Conservation (phyloP, 2,888 invertebrate species). For the Hemithea aestivaria region DNA sequence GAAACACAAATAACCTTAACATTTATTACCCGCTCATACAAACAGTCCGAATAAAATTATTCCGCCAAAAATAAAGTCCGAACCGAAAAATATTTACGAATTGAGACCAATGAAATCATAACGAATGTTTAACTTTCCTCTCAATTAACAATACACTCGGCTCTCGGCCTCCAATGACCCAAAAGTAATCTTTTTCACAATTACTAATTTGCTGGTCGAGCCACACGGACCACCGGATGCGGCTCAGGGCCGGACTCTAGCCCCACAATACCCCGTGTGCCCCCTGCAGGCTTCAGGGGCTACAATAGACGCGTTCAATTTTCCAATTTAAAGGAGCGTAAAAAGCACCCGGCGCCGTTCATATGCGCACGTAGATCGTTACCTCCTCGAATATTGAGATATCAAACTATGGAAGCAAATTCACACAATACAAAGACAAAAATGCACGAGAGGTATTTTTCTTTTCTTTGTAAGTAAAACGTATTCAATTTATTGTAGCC, state of each 20-base stretch:
- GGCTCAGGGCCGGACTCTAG: constrained; percentile 16
- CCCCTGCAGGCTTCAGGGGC: constrained; percentile 3
- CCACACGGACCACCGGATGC: constrained; percentile 8
- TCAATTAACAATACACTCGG: constrained; percentile 3
- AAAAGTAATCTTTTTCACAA: constrained; percentile 3
- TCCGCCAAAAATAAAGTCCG: neutral
- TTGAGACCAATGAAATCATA: neutral
- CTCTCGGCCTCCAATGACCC: constrained; percentile 1
- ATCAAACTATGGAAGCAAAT: no score
- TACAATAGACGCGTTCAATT: constrained; percentile 36
- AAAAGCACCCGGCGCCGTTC: constrained; percentile 33
- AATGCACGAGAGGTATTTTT: no score
- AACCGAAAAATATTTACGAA: neutral
- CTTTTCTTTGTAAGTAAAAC: no score
- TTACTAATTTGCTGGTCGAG: constrained; percentile 4
- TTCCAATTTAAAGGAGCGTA: constrained; percentile 42
- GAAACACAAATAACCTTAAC: no score
- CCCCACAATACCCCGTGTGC: constrained; percentile 6
- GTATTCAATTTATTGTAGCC: no score
- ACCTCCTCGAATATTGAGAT: neutral
- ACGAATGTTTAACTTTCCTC: constrained; percentile 8
- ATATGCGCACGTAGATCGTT: constrained; percentile 17
- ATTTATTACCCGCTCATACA: no score
- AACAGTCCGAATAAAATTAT: neutral
- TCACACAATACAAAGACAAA: no score